phyloP scores from a whole-genome alignment of 2,113 vertebrate genomes.

The Lipophrys pholis region DNA sequence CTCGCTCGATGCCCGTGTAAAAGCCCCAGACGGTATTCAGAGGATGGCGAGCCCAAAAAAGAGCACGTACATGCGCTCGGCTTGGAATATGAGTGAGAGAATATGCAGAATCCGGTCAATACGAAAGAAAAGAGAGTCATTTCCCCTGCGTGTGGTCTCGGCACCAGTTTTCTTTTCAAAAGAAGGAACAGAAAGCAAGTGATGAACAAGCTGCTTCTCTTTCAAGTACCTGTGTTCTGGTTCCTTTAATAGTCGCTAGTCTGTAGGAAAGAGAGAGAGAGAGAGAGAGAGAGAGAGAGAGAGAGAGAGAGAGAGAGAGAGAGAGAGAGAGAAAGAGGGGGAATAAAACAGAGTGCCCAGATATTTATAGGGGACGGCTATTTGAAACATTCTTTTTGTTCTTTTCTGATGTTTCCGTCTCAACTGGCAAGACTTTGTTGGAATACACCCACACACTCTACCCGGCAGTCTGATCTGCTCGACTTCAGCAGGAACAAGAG shows the following conservation, averaged over 20 bases:
- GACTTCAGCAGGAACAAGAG: slow-evolving; percentile 7
- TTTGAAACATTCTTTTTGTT: slow-evolving; percentile 5
- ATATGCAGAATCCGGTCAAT: slow-evolving; percentile 40
- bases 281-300: neutral
- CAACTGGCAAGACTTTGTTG: slow-evolving; percentile 17
- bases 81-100: slow-evolving; percentile 39
- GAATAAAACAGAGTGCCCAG: slow-evolving; percentile 15
- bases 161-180: neutral
- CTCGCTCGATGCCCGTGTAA: slow-evolving; percentile 3
- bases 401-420: slow-evolving; percentile 13
- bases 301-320: neutral
- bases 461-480: neutral
- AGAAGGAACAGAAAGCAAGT: neutral
- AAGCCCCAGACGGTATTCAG: slow-evolving; percentile 33
- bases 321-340: neutral
- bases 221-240: slow-evolving; percentile 37
- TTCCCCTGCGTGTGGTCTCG: neutral
- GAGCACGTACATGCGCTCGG: slow-evolving; percentile 27
- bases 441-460: slow-evolving; percentile 11
- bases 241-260: slow-evolving; percentile 63
- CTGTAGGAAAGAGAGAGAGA: slow-evolving; percentile 42
- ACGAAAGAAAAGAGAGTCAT: neutral
- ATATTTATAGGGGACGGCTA: slow-evolving; percentile 22
- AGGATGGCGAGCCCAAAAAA: slow-evolving; percentile 16
- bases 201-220: neutral